Evolutionary conservation across 92 coral and sea anemone species (phyloP), one percentile per base, ranked within the genome.

Genomic region (Chrysogorgia sp.): DNA sequence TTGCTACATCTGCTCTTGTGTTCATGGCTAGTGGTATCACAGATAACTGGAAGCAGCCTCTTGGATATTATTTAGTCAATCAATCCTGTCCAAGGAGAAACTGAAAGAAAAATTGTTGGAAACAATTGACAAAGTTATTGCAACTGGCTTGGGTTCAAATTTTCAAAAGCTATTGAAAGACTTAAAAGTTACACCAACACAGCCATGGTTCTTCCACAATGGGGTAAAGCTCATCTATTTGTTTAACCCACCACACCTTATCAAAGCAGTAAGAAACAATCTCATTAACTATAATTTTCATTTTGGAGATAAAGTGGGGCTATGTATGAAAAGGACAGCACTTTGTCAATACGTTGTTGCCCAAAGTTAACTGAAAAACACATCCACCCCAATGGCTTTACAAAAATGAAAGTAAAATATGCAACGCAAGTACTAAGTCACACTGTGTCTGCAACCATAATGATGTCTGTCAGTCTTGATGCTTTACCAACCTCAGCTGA

Each of bases 11-110:
- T 12, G 68, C 81, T 9, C 29, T 63, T 45, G 71, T 76, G 47
- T 76, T 76, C 35, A 60, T 76, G 67, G 81, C 71, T 12, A 4
- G 81, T 19, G 81, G 81, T 28, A 43, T 76, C 19, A 58, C 7
- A 21, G 67, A 60, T 0, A 76, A 76, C 33, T 76, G 81, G 81
- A 76, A 76, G 37, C 81, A 76, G 40, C 81, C 81, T n/a, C 34
- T 76, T 2, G 81, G 81, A 7, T 76, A 76, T 25, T 41, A 56
- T 17, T 58, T 76, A 8, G 40, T 69, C 14, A 2, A 41, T 26
- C 50, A 60, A n/a, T 30, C 71, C n/a, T 60, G 81, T 33, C 53
- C 53, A 4, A 59, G 67, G 34, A 62, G 37, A 58, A 43, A 43
- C 1, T 69, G 7, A 10, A 69, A 43, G 49, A 8, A 2, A 69